Evolutionary conservation across 2,888 invertebrate species (phyloP).

Genomic region (Vanessa cardui): DNA sequence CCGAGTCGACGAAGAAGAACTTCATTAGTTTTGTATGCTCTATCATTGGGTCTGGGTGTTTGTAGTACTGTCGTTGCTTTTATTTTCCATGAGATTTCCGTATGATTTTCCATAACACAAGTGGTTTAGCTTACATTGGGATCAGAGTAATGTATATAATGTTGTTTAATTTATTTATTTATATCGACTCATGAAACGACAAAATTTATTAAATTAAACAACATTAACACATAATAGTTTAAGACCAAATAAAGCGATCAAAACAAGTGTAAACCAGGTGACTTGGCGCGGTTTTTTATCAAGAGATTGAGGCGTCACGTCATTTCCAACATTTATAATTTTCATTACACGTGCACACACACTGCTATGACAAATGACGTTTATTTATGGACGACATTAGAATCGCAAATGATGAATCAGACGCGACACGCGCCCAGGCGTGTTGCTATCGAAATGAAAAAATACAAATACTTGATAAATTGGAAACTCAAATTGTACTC

Average conservation of each 20-base stretch:
- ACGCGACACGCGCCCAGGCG: neutral
- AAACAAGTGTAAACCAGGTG: neutral
- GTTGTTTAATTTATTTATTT: too few relatives aligned
- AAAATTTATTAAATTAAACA: too few relatives aligned
- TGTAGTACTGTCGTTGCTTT: too few relatives aligned
- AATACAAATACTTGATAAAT: neutral
- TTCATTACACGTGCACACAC: slow-evolving; percentile 20
- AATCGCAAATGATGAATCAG: slow-evolving; percentile 26
- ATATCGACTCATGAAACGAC: too few relatives aligned
- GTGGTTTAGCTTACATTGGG: too few relatives aligned
- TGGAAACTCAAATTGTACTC: neutral
- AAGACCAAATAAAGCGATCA: neutral
- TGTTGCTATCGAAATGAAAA: neutral
- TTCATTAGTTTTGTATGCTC: too few relatives aligned
- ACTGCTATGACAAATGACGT: slow-evolving; percentile 22
- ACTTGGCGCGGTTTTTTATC: slow-evolving; percentile 13
- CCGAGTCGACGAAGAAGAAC: too few relatives aligned
- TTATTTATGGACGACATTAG: slow-evolving; percentile 28
- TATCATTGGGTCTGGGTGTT: too few relatives aligned
- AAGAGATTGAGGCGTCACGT: slow-evolving; percentile 15
- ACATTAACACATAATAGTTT: too few relatives aligned
- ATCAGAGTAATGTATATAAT: too few relatives aligned
- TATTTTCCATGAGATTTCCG: too few relatives aligned
- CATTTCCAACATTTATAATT: slow-evolving; percentile 12
- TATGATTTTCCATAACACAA: too few relatives aligned